Evolutionary conservation across 2,113 vertebrate species (phyloP).

Genomic region (Accipiter cooperii): DNA sequence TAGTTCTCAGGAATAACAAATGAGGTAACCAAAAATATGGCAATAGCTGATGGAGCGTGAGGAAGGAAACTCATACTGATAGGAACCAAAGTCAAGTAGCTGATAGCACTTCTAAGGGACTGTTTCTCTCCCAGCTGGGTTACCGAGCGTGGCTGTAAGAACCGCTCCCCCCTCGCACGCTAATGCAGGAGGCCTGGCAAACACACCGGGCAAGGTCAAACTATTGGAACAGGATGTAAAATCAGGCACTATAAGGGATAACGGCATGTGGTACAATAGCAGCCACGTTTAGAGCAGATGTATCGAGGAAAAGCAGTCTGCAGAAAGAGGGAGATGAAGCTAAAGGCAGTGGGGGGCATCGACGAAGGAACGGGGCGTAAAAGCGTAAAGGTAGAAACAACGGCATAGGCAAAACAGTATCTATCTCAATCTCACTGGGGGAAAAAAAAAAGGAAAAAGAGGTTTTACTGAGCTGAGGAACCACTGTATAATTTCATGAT

Average conservation of each 20-base stretch:
- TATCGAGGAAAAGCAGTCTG: neutral
- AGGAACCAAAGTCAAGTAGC: neutral
- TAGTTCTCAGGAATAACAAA: neutral
- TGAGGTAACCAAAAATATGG: neutral
- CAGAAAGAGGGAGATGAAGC: neutral
- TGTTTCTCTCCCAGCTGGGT: neutral
- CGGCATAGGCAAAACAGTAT: neutral
- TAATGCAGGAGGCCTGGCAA: neutral
- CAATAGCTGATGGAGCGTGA: neutral
- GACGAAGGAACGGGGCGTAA: neutral
- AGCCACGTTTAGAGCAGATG: neutral
- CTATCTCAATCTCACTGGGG: neutral
- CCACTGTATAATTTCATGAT: neutral
- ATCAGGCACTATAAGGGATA: neutral
- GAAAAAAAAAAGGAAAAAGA: neutral
- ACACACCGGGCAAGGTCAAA: neutral
- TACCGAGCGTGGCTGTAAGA: neutral
- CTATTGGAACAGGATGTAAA: slow-evolving; percentile 3
- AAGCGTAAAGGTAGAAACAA: neutral
- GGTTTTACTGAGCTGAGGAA: neutral
- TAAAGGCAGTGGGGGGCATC: neutral
- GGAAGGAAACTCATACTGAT: neutral
- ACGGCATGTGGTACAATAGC: slow-evolving; percentile 15
- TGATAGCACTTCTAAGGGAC: neutral
- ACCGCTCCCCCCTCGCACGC: rapidly evolving